Evolutionary conservation across 2,797 vertebrate species (phyloP), one percentile per base, ranked within the genome.

Genomic region (Enteromius treurensis): DNA sequence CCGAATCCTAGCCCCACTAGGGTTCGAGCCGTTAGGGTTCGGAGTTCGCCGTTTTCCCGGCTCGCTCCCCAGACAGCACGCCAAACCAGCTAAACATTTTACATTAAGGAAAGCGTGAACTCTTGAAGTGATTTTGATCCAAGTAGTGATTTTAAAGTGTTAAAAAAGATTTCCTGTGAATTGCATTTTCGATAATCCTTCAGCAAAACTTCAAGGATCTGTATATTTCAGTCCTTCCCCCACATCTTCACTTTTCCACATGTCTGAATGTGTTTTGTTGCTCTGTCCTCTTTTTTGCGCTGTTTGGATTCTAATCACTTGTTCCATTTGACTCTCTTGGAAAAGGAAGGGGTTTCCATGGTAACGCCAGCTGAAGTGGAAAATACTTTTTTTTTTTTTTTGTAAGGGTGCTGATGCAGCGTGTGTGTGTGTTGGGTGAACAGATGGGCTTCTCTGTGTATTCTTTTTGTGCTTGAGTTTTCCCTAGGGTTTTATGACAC

Each of bases 281-380:
- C 1, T 45, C 9, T 19, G 13, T 58, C 32, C 34, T 67, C 7
- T 67, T 55, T 53, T 45, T 51, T 21, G 26, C 73, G 15, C 68
- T 47, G 19, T 71, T 62, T 62, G 53, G 68, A 81, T 47, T 81
- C 51, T n/a, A 58, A 70, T 58, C 79, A 45, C 78, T 53, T 64
- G 8, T 69, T 80, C 53, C 40, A 71, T 80, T 80, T 2, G 17
- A 70, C 51, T 47, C n/a, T 58, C 17, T 71, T 71, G 79, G 51
- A 80, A 58, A 45, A 45, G 79, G 17, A 67, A 34, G 7, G 23
- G 4, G 71, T 70, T 77, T 62, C 80, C 34, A 45, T 74, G 71
- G 77, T 23, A 23, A 60, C 3, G 40, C 7, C 79, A 73, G 53
- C 69, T 73, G 68, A 81, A 71, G 79, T 81, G 79, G 79, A 81